phyloP scores from a whole-genome alignment of 2,797 vertebrate genomes.

The Crypturellus tataupa region DNA sequence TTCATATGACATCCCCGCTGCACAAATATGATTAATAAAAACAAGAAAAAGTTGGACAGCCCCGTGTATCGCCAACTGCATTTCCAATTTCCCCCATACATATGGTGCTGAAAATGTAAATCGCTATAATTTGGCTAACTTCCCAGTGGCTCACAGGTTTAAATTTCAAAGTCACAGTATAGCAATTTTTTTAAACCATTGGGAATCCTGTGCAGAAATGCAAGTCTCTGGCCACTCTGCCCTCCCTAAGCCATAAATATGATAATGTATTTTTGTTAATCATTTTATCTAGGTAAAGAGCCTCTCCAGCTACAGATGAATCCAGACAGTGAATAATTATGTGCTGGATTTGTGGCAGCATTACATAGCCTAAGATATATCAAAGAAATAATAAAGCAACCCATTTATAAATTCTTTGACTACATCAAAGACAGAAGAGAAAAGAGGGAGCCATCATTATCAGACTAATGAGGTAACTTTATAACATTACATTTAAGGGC shows the following conservation, averaged over 20 bases:
- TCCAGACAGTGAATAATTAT: background rate
- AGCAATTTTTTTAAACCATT: background rate
- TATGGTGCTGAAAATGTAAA: background rate
- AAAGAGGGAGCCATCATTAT: conserved; percentile 12
- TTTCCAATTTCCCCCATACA: background rate
- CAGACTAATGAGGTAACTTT: conserved; percentile 25
- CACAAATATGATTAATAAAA: background rate
- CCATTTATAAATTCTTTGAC: conserved; percentile 12
- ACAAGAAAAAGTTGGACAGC: conserved; percentile 24
- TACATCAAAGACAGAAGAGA: conserved; percentile 29
- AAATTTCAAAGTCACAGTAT: background rate
- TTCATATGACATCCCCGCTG: background rate
- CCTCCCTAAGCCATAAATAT: background rate
- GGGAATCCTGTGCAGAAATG: background rate
- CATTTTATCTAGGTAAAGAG: background rate
- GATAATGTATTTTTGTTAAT: background rate
- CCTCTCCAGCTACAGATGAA: background rate
- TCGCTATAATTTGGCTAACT: background rate
- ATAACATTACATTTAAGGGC: background rate
- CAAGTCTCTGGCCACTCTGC: background rate
- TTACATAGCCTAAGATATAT: background rate
- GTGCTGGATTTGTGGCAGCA: background rate
- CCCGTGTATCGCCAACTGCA: background rate
- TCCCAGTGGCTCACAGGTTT: background rate
- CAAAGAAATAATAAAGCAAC: conserved; percentile 6